Conservation (phyloP, 2,797 vertebrate genomes). For the Discoglossus pictus region DNA sequence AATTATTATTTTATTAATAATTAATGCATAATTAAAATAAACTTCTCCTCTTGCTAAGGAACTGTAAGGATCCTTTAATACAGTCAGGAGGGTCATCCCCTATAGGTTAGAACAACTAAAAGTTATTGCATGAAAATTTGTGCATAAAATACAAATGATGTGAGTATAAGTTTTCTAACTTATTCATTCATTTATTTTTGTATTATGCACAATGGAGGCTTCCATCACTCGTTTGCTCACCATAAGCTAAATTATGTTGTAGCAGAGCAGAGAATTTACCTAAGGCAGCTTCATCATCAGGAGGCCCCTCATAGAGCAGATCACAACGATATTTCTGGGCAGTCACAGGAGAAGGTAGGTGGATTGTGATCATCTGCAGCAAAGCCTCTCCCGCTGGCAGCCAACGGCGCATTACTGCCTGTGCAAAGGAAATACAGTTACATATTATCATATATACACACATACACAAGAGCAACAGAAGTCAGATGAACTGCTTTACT, state of each 20-base stretch:
- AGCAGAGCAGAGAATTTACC: constrained; percentile 26
- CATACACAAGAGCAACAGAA: neutral
- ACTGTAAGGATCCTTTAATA: too few species aligned
- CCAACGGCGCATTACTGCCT: constrained; percentile 57
- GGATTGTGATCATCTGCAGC: constrained; percentile 62
- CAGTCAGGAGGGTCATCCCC: too few species aligned
- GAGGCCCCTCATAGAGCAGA: constrained; percentile 50
- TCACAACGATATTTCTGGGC: constrained; percentile 60
- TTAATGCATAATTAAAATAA: too few species aligned
- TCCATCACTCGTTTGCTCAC: neutral
- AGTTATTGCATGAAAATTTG: too few species aligned
- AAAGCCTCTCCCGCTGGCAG: constrained; percentile 61
- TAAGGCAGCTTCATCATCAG: constrained; percentile 52
- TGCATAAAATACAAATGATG: too few species aligned
- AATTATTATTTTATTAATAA: too few species aligned
- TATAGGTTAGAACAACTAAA: too few species aligned
- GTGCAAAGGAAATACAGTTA: constrained; percentile 10
- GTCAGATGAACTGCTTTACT: too few species aligned
- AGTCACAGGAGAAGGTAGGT: constrained; percentile 57
- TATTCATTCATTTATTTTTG: too few species aligned
- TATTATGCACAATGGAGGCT: too few species aligned
- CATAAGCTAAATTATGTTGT: neutral
- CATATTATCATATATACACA: neutral
- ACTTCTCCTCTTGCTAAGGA: too few species aligned
- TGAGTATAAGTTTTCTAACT: too few species aligned